These are phyloP conservation scores for Trachythela sp. DNA, from an alignment of 64 coral and sea anemone species.

Conservation along the genomic window DNA sequence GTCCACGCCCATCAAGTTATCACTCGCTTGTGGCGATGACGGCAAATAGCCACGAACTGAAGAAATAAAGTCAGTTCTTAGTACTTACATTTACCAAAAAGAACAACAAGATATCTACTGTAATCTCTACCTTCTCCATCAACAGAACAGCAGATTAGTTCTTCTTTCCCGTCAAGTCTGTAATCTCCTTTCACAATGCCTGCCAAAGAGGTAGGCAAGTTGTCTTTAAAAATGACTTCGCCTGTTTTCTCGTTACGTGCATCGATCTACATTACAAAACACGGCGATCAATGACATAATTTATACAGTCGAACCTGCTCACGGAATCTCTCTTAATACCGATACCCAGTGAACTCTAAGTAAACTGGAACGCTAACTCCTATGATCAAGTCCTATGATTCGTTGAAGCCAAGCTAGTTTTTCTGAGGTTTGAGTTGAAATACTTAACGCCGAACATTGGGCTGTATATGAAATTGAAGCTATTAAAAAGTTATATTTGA, in stretches of 20 bases:
- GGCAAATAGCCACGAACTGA: slow-evolving; percentile 89
- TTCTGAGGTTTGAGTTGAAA: too few relatives aligned
- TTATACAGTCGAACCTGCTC: too few relatives aligned
- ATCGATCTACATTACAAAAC: slow-evolving; percentile 73
- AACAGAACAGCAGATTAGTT: slow-evolving; percentile 90
- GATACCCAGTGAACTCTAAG: too few relatives aligned
- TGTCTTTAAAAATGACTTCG: slow-evolving; percentile 94
- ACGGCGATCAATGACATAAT: background rate
- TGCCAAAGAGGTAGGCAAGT: slow-evolving; percentile 66
- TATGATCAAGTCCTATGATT: too few relatives aligned
- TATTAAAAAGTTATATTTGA: too few relatives aligned
- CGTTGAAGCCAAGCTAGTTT: too few relatives aligned
- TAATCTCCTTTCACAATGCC: slow-evolving; percentile 89
- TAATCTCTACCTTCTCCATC: slow-evolving; percentile 92
- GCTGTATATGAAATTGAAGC: too few relatives aligned
- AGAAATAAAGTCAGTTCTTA: background rate
- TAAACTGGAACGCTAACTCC: too few relatives aligned
- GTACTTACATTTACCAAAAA: background rate
- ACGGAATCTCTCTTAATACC: too few relatives aligned
- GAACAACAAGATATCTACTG: background rate
- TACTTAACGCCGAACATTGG: too few relatives aligned
- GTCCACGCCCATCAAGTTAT: slow-evolving; percentile 84
- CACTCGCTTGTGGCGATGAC: slow-evolving; percentile 74
- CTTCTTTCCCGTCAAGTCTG: slow-evolving; percentile 85
- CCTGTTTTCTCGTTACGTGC: slow-evolving; percentile 95